A percentile compares a stretch with the other conserved stretches of the same genome.
Evolutionary conservation across 2,113 vertebrate genomes (phyloP).

Genomic region (Butastur rufipennis): DNA sequence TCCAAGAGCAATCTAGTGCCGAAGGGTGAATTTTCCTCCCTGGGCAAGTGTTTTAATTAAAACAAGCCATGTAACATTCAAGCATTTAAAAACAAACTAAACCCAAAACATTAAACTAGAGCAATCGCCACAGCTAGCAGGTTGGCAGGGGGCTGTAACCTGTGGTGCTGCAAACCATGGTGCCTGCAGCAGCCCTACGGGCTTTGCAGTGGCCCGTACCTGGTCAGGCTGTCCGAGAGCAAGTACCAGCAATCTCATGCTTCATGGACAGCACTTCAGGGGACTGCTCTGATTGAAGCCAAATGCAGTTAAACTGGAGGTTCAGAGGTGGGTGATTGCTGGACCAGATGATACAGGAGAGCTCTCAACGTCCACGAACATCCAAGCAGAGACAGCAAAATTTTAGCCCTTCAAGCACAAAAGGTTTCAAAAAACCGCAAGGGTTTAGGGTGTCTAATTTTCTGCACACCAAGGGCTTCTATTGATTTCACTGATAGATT

Average conservation of each 20-base stretch:
- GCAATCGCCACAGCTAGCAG: not conserved
- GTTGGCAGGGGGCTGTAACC: not conserved
- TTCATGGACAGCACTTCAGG: not conserved
- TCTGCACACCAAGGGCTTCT: not conserved
- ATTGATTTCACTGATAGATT: not conserved
- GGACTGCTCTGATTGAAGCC: not conserved
- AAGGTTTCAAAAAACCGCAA: not conserved
- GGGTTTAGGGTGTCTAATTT: not conserved
- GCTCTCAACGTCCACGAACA: not conserved
- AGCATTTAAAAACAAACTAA: not conserved
- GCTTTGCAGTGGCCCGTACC: not conserved
- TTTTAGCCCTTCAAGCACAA: not conserved
- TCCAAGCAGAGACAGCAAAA: not conserved
- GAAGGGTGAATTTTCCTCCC: not conserved
- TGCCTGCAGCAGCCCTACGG: not conserved
- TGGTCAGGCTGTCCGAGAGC: fast-evolving
- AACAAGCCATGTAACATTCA: not conserved
- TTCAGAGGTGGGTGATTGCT: not conserved
- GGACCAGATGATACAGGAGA: not conserved
- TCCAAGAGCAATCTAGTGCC: not conserved
- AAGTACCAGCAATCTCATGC: not conserved
- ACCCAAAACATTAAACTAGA: not conserved
- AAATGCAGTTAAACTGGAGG: not conserved
- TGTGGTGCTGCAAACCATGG: not conserved
- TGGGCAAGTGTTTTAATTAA: not conserved